Percentiles rank a stretch among this genome's conserved stretches.
Evolutionary conservation across 2,797 vertebrate genomes (phyloP).

Genomic region (Falco peregrinus): DNA sequence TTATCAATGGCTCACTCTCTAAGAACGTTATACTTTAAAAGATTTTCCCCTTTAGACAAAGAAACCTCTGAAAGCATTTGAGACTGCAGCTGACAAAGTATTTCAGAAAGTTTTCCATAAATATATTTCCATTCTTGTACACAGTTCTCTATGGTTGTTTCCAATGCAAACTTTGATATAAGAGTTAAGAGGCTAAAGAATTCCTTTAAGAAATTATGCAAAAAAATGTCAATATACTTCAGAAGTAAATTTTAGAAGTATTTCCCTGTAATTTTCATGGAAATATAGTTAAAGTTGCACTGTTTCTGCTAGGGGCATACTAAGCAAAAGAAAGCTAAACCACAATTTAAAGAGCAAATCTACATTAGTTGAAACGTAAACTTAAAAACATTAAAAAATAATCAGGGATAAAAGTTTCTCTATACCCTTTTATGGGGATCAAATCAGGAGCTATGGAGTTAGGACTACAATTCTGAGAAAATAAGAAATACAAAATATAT

Average conservation of each 20-base stretch:
- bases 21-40: not conserved
- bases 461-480: not conserved
- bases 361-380: not conserved
- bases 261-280: not conserved
- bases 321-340: not conserved
- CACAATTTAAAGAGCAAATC: not conserved
- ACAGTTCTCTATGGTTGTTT: not conserved
- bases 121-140: not conserved
- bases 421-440: not conserved
- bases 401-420: not conserved
- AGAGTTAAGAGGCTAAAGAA: not conserved
- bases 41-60: not conserved
- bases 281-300: not conserved
- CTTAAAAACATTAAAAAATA: not conserved
- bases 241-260: not conserved
- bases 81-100: not conserved
- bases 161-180: not conserved
- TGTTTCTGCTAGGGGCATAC: not conserved
- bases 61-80: not conserved
- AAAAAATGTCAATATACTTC: not conserved
- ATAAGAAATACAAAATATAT: not conserved
- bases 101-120: not conserved
- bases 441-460: not conserved
- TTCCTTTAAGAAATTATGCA: not conserved
- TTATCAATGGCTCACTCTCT: not conserved